Conservation (phyloP, 2,888 invertebrate species). For the Gonocerus acuteangulatus region DNA sequence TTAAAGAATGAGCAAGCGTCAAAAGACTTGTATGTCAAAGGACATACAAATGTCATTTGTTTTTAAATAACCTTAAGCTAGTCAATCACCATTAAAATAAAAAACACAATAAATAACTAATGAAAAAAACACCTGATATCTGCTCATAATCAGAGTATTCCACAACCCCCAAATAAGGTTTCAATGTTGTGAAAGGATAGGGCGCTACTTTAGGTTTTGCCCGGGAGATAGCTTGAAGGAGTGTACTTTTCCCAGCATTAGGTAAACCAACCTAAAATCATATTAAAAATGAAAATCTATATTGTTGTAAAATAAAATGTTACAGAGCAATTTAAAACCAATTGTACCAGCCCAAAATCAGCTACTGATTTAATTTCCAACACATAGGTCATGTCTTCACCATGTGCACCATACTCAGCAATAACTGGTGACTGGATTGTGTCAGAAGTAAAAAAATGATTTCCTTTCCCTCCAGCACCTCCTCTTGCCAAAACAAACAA, state of each 20-base stretch:
- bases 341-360: slow-evolving; percentile 71
- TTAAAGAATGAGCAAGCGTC: too few species aligned
- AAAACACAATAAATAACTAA: too few species aligned
- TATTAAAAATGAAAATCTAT: too few species aligned
- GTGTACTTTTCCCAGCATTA: slow-evolving; percentile 90
- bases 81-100: too few species aligned
- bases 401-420: slow-evolving; percentile 77
- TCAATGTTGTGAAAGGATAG: slow-evolving; percentile 87
- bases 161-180: slow-evolving; percentile 81
- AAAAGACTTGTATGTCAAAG: too few species aligned
- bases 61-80: too few species aligned
- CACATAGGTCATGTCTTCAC: slow-evolving; percentile 64
- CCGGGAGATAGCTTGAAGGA: slow-evolving; percentile 73
- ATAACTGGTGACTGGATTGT: slow-evolving; percentile 70
- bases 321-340: too few species aligned
- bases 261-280: slow-evolving; percentile 64
- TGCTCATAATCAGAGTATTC: slow-evolving; percentile 85
- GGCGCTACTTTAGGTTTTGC: slow-evolving; percentile 85
- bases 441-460: slow-evolving; percentile 79
- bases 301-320: too few species aligned
- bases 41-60: too few species aligned
- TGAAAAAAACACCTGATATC: slow-evolving; percentile 66
- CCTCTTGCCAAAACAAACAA: slow-evolving; percentile 91
- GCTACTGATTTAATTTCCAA: slow-evolving; percentile 90
- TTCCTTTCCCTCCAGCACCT: slow-evolving; percentile 92